A percentile compares a stretch with the other conserved stretches of the same genome.
Conservation (phyloP, 2,888 invertebrate genomes). For the Leucophenga maculata region DNA sequence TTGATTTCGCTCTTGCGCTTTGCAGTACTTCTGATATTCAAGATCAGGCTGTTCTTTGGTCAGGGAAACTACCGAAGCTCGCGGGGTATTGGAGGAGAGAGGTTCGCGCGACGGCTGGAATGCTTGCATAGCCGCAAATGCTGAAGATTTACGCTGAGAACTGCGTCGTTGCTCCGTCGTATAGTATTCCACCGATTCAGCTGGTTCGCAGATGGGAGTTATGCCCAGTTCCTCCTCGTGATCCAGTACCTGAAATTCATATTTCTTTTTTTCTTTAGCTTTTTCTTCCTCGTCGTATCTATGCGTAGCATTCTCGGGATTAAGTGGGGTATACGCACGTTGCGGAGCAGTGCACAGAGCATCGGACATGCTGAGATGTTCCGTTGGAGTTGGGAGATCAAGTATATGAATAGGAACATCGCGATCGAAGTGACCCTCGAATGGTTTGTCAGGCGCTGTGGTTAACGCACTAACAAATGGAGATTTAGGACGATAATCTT, state of each 20-base stretch:
- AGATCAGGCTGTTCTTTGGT: slow-evolving; percentile 48
- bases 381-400: slow-evolving; percentile 72
- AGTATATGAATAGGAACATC: slow-evolving; percentile 71
- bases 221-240: slow-evolving; percentile 62
- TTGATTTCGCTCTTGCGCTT: slow-evolving; percentile 66
- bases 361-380: slow-evolving; percentile 74
- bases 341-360: slow-evolving; percentile 79
- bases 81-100: slow-evolving; percentile 52
- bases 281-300: slow-evolving; percentile 62
- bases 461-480: slow-evolving; percentile 80
- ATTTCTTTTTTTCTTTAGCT: slow-evolving; percentile 60
- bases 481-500: slow-evolving; percentile 74
- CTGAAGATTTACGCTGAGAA: slow-evolving; percentile 60
- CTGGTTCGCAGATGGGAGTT: slow-evolving; percentile 44
- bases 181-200: slow-evolving; percentile 54
- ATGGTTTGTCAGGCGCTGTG: slow-evolving; percentile 79
- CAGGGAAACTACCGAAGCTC: slow-evolving; percentile 54
- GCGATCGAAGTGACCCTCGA: slow-evolving; percentile 72
- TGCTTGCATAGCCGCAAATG: slow-evolving; percentile 71
- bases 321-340: slow-evolving; percentile 76
- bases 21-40: slow-evolving; percentile 62
- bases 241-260: slow-evolving; percentile 69
- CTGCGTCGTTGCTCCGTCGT: slow-evolving; percentile 48
- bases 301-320: slow-evolving; percentile 72
- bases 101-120: slow-evolving; percentile 69